Conservation (phyloP, 2,888 invertebrate genomes). For the Alloscopus bannaensis region DNA sequence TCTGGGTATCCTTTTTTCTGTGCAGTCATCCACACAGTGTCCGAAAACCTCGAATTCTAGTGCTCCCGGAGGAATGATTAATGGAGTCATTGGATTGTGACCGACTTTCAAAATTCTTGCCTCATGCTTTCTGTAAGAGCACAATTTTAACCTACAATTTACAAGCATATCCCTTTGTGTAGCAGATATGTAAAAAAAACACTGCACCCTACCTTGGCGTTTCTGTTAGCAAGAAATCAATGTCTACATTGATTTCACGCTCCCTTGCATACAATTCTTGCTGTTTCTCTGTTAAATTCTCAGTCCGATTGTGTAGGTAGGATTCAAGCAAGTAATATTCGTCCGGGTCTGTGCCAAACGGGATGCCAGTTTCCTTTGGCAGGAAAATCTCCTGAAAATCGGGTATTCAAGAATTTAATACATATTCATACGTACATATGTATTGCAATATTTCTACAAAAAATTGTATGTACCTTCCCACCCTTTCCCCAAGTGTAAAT, state of each 20-base stretch:
- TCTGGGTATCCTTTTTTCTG: slow-evolving; percentile 27
- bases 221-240: slow-evolving; percentile 47
- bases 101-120: slow-evolving; percentile 49
- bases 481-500: slow-evolving; percentile 50
- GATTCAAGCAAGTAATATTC: slow-evolving; percentile 47
- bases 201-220: slow-evolving; percentile 36
- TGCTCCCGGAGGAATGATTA: slow-evolving; percentile 34
- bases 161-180: not conserved
- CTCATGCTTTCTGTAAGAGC: slow-evolving; percentile 42
- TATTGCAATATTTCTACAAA: not conserved
- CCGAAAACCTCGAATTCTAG: slow-evolving; percentile 45
- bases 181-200: not conserved
- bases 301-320: slow-evolving; percentile 2
- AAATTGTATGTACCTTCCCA: slow-evolving; percentile 25
- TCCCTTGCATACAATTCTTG: not conserved
- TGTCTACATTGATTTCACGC: slow-evolving; percentile 26
- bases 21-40: slow-evolving; percentile 53
- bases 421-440: no score
- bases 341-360: slow-evolving; percentile 30
- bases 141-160: not conserved
- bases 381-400: slow-evolving; percentile 36
- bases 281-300: slow-evolving; percentile 14
- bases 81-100: slow-evolving; percentile 27
- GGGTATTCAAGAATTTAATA: no score
- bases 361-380: slow-evolving; percentile 46